A percentile compares a stretch with the other conserved stretches of the same genome.
These are phyloP conservation scores for Tachuris rubrigastra DNA, from an alignment of 2,113 vertebrate genomes.

Conservation along the genomic window DNA sequence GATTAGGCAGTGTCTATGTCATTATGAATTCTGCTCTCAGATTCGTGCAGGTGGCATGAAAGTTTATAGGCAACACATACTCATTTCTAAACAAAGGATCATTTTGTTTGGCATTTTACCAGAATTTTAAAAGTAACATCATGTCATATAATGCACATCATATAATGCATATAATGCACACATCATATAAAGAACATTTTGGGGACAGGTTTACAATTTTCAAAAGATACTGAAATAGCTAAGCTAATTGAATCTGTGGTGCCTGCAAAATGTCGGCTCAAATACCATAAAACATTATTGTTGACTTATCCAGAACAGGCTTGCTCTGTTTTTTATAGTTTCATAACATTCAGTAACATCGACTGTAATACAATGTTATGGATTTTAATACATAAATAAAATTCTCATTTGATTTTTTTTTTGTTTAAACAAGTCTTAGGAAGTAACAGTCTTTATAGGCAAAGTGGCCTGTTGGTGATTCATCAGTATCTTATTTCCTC, in stretches of 20 bases:
- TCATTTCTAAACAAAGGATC: neutral
- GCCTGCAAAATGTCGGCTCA: conserved; percentile 38
- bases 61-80: neutral
- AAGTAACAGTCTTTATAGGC: neutral
- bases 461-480: neutral
- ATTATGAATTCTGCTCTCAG: conserved; percentile 42
- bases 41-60: conserved; percentile 22
- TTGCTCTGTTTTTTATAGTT: conserved; percentile 8
- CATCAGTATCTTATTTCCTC: neutral
- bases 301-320: conserved; percentile 4
- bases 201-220: neutral
- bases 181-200: neutral
- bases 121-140: neutral
- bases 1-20: neutral
- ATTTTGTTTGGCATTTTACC: neutral
- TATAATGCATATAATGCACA: neutral
- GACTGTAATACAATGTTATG: neutral
- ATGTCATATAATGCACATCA: neutral
- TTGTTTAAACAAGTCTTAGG: neutral
- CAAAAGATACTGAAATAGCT: conserved; percentile 28
- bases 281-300: conserved; percentile 18
- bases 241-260: conserved; percentile 47
- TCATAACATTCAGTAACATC: neutral
- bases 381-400: neutral
- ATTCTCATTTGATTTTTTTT: neutral